Percentiles rank a stretch among this genome's conserved stretches.
These are phyloP conservation scores for Belgica antarctica DNA, from an alignment of 2,888 invertebrate genomes.

Conservation along the genomic window DNA sequence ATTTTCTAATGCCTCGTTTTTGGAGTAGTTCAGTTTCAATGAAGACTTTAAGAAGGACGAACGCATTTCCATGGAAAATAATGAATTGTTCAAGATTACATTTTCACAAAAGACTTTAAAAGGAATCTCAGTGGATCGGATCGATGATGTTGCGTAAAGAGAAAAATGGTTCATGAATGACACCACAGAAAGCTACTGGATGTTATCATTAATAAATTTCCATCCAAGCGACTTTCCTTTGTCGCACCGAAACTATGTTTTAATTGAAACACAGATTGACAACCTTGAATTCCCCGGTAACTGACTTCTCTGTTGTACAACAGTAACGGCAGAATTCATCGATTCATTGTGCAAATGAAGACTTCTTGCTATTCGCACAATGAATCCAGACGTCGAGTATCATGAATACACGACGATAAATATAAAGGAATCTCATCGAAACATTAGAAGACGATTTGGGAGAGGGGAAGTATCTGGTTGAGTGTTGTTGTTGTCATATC, in stretches of 20 bases:
- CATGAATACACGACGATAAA: background rate
- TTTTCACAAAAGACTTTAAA: background rate
- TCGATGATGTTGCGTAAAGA: constrained; percentile 2
- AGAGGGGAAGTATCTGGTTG: constrained; percentile 13
- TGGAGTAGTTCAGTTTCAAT: constrained; percentile 2
- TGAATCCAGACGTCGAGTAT: background rate
- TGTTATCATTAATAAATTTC: no score
- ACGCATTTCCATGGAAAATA: constrained; percentile 21
- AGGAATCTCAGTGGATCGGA: constrained; percentile 25
- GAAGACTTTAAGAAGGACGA: no score
- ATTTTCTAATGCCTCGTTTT: background rate
- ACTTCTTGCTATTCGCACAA: background rate
- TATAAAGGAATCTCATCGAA: constrained; percentile 2
- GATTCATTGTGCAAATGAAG: background rate
- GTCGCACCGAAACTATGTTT: background rate
- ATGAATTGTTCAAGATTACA: constrained; percentile 18
- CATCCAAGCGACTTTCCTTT: background rate
- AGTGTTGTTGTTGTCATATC: constrained; percentile 40
- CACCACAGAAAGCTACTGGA: background rate
- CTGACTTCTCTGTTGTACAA: background rate
- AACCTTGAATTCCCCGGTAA: constrained; percentile 31
- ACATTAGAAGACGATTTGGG: background rate
- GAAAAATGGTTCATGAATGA: constrained; percentile 13
- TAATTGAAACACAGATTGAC: constrained; percentile 28
- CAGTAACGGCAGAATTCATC: constrained; percentile 34